Percentiles rank a stretch among this genome's conserved stretches.
phyloP scores from a whole-genome alignment of 2,888 invertebrate genomes.

The Cactoblastis cactorum region DNA sequence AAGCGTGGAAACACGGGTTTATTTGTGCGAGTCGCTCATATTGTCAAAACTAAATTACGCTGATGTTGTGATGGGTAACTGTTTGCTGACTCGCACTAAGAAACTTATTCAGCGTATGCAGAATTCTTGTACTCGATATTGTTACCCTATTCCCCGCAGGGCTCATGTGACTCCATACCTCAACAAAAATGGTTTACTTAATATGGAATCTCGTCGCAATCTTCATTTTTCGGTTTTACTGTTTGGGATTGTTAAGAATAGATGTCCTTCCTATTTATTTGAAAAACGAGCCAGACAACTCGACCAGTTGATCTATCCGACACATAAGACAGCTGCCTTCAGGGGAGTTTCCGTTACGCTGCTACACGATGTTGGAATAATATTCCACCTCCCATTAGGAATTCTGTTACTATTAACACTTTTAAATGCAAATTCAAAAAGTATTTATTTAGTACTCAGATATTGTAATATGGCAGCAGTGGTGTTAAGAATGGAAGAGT shows the following conservation, averaged over 20 bases:
- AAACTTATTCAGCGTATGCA: background rate
- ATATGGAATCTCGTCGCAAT: background rate
- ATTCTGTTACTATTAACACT: no score
- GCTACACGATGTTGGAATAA: background rate
- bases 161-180: background rate
- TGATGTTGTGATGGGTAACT: conserved; percentile 14
- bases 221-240: no score
- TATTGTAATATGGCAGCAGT: no score
- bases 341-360: no score
- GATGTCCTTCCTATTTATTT: background rate
- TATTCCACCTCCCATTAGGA: background rate
- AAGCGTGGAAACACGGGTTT: background rate
- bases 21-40: conserved; percentile 4
- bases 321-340: no score
- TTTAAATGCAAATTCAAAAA: no score
- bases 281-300: background rate
- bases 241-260: background rate
- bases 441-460: no score
- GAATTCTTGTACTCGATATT: background rate
- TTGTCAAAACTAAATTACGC: conserved; percentile 11
- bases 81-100: conserved; percentile 10
- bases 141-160: background rate
- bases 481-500: no score
- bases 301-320: background rate
- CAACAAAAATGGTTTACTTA: background rate